Evolutionary conservation across 2,113 vertebrate species (phyloP), one percentile per base, ranked within the genome.

Genomic region (Scortum barcoo): DNA sequence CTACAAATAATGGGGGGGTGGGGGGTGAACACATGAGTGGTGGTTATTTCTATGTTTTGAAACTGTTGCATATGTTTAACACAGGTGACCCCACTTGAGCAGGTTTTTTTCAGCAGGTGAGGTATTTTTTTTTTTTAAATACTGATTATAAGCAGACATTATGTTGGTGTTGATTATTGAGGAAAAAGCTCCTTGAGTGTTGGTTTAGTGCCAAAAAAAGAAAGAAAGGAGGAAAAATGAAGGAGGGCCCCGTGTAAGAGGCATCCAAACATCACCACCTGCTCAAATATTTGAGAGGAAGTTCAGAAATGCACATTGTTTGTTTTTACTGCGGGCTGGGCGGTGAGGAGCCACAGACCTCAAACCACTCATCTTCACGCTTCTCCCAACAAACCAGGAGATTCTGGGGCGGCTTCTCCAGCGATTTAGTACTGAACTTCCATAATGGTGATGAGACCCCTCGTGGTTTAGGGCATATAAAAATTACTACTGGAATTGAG

Each of bases 281-380:
- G 73, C 58, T 86, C 84, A 86, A 78, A 84, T 76, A 84, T 75
- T 76, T 72, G 69, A 51, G 20, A 48, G 60, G 58, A 78, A 66
- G 50, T 58, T 28, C 42, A 42, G 11, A 61, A 28, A 71, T 11
- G 50, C 12, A 30, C 50, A 28, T 33, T 76, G 73, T 81, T 78
- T 80, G 56, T 74, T 66, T 36, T 72, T 61, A 56, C 51, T 65
- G 33, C 20, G 6, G 75, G 13, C 48, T 73, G n/a, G 30, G 54
- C 6, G 9, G 22, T 46, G 54, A 67, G 19, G 36, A 56, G 44
- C 30, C 17, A 20, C 1, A 26, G n/a, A 66, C 42, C 73, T 72
- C 16, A 24, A 44, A 68, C 26, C 28, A 67, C 36, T n/a, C 56
- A 66, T n/a, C 30, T 48, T 11, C 17, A 65, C 46, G 50, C 62